phyloP scores from a whole-genome alignment of 2,888 invertebrate genomes.

The Germaria angustata region DNA sequence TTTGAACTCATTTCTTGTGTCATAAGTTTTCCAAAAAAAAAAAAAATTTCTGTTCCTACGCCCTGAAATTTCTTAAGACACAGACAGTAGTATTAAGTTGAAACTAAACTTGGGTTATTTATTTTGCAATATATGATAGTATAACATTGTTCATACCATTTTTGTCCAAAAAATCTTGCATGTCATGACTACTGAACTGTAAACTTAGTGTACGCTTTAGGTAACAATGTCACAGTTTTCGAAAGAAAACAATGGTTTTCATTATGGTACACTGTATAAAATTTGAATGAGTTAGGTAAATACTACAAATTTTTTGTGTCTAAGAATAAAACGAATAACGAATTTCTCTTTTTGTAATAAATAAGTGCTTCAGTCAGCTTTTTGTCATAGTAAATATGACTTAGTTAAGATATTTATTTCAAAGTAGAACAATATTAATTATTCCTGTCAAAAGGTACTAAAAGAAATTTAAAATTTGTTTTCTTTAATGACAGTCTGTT shows the following conservation, averaged over 20 bases:
- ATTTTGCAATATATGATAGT: not conserved
- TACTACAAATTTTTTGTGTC: too few relatives aligned
- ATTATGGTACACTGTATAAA: not conserved
- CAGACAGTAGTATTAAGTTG: not conserved
- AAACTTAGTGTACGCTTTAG: conserved; percentile 40
- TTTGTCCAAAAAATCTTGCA: conserved; percentile 5
- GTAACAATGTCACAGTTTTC: conserved; percentile 6
- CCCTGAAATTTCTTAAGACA: not conserved
- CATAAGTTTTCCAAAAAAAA: not conserved
- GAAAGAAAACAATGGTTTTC: not conserved
- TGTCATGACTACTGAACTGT: conserved; percentile 44
- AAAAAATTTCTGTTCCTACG: not conserved
- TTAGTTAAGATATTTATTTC: too few relatives aligned
- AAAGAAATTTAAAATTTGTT: too few relatives aligned
- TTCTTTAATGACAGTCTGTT: too few relatives aligned
- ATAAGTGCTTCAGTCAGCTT: too few relatives aligned
- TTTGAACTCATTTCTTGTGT: not conserved
- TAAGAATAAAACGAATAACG: too few relatives aligned
- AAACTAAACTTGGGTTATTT: conserved; percentile 12
- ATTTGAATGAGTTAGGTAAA: not conserved
- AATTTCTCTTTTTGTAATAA: too few relatives aligned
- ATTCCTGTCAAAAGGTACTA: too few relatives aligned
- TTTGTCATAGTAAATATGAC: too few relatives aligned
- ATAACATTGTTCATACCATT: not conserved
- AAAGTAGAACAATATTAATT: too few relatives aligned